phyloP scores from a whole-genome alignment of 1,140 invertebrate genomes.

The Hyles euphorbiae region DNA sequence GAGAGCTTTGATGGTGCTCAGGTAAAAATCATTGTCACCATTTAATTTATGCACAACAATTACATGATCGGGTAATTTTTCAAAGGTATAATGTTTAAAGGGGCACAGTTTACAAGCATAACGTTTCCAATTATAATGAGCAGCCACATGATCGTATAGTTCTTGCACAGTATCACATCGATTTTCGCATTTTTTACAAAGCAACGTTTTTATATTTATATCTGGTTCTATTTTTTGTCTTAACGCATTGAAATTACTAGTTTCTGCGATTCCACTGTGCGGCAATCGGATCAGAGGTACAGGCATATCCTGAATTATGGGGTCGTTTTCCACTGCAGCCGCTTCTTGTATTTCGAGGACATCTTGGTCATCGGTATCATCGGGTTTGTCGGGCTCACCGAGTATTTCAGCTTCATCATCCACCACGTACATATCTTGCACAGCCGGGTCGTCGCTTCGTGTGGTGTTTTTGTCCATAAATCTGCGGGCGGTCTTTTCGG shows the following conservation, averaged over 20 bases:
- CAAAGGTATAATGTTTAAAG: conserved; percentile 74
- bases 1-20: conserved; percentile 62
- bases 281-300: conserved; percentile 34
- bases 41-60: conserved; percentile 72
- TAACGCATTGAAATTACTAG: conserved; percentile 51
- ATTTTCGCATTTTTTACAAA: conserved; percentile 62
- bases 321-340: neutral
- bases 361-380: conserved; percentile 24
- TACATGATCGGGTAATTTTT: conserved; percentile 75
- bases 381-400: conserved; percentile 7
- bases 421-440: too few species aligned
- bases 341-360: conserved; percentile 17
- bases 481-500: too few species aligned
- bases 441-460: too few species aligned
- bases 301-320: neutral
- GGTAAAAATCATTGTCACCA: conserved; percentile 63
- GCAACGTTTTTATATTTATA: conserved; percentile 39
- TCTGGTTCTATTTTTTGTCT: conserved; percentile 46
- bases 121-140: conserved; percentile 75
- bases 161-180: conserved; percentile 62
- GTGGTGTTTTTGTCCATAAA: too few species aligned
- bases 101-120: conserved; percentile 78
- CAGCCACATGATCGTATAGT: conserved; percentile 74
- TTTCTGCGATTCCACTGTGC: conserved; percentile 50
- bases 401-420: conserved; percentile 7